Conservation (phyloP, 2,113 vertebrate genomes). For the Ictidomys tridecemlineatus region DNA sequence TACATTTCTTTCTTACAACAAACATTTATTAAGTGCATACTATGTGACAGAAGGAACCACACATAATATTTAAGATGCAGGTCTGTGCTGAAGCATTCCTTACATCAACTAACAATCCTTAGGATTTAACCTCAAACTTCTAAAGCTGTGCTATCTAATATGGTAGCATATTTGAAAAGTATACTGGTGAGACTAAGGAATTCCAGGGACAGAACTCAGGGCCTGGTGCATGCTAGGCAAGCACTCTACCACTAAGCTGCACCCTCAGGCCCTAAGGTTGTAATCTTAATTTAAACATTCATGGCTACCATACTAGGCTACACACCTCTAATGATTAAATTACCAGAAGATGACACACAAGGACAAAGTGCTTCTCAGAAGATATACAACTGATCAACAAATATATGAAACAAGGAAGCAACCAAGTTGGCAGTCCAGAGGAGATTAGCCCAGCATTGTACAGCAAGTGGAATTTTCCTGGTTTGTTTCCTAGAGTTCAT, state of each 20-base stretch:
- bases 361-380: background rate
- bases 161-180: background rate
- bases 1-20: background rate
- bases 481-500: background rate
- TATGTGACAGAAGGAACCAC: background rate
- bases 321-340: background rate
- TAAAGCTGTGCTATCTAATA: background rate
- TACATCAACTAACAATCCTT: background rate
- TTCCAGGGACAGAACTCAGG: background rate
- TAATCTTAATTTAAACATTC: background rate
- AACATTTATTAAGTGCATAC: background rate
- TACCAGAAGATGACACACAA: background rate
- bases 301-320: background rate
- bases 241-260: background rate
- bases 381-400: no score
- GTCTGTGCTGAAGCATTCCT: background rate
- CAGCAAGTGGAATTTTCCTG: background rate
- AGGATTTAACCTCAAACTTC: background rate
- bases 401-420: background rate
- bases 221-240: background rate
- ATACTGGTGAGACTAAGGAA: background rate
- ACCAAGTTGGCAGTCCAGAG: background rate
- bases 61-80: background rate
- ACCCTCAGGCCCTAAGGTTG: background rate
- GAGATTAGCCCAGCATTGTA: background rate